A percentile compares a stretch with the other conserved stretches of the same genome.
Conservation (phyloP, 2,113 vertebrate species). For the Psilopsiagon aurifrons region DNA sequence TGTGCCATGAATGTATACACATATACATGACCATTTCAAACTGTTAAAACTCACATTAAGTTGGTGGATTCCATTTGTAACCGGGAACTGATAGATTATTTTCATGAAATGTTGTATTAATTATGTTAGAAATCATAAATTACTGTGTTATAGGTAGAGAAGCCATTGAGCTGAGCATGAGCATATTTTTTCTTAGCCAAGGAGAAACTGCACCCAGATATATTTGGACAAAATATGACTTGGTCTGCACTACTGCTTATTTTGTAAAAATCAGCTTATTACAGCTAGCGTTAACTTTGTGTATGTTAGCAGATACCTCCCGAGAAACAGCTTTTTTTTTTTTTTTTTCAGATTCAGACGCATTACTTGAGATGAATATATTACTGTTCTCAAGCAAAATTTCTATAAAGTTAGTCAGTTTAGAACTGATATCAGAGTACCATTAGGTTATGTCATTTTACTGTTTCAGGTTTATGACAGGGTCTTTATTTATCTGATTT, state of each 20-base stretch:
- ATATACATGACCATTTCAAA: background rate
- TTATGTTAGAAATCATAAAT: background rate
- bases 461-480: background rate
- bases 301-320: background rate
- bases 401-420: background rate
- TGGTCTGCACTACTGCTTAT: background rate
- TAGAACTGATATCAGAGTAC: background rate
- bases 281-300: background rate
- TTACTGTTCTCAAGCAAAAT: background rate
- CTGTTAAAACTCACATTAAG: background rate
- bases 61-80: background rate
- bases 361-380: background rate
- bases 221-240: background rate
- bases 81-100: background rate
- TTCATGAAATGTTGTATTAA: background rate
- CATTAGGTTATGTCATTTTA: background rate
- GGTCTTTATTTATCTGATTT: background rate
- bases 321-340: background rate
- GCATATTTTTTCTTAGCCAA: background rate
- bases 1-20: background rate
- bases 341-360: background rate
- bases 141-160: background rate
- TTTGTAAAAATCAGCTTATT: background rate
- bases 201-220: background rate
- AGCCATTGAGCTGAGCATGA: background rate